These are phyloP conservation scores for Hyppa rectilinea DNA, from an alignment of 2,888 invertebrate genomes.

Conservation along the genomic window DNA sequence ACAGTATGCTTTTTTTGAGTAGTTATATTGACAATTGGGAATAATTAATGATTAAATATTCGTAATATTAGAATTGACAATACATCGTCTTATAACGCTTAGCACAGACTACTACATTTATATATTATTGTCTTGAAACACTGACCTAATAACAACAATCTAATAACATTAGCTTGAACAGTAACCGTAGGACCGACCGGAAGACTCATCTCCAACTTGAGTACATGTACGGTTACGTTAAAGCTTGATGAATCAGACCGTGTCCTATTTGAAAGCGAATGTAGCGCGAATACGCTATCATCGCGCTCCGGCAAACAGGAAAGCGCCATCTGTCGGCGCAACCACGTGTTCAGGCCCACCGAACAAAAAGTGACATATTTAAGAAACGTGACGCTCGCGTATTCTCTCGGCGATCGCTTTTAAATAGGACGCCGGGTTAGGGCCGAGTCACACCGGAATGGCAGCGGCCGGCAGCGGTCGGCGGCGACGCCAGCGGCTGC, in stretches of 20 bases:
- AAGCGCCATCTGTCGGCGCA: too few species aligned
- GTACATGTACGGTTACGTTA: not conserved
- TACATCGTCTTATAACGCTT: slow-evolving; percentile 47
- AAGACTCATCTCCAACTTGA: not conserved
- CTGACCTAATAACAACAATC: slow-evolving; percentile 21
- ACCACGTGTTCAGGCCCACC: too few species aligned
- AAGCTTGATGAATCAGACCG: slow-evolving; percentile 19
- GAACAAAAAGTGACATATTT: too few species aligned
- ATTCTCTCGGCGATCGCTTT: too few species aligned
- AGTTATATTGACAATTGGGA: slow-evolving; percentile 16
- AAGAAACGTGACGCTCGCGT: too few species aligned
- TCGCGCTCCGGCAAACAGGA: too few species aligned
- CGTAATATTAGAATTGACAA: slow-evolving; percentile 61
- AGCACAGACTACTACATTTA: slow-evolving; percentile 48
- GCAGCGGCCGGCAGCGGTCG: too few species aligned
- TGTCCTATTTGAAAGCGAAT: too few species aligned
- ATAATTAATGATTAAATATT: slow-evolving; percentile 22
- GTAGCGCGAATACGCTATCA: too few species aligned
- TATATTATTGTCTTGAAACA: slow-evolving; percentile 63
- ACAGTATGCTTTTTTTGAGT: not conserved
- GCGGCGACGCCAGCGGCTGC: too few species aligned
- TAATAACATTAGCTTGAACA: slow-evolving; percentile 23
- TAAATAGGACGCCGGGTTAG: too few species aligned
- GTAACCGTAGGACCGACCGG: not conserved
- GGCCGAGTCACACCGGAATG: too few species aligned